Percentiles rank a stretch among this genome's conserved stretches.
Evolutionary conservation across 2,888 invertebrate genomes (phyloP).

Genomic region (Epirrhoe alternata): DNA sequence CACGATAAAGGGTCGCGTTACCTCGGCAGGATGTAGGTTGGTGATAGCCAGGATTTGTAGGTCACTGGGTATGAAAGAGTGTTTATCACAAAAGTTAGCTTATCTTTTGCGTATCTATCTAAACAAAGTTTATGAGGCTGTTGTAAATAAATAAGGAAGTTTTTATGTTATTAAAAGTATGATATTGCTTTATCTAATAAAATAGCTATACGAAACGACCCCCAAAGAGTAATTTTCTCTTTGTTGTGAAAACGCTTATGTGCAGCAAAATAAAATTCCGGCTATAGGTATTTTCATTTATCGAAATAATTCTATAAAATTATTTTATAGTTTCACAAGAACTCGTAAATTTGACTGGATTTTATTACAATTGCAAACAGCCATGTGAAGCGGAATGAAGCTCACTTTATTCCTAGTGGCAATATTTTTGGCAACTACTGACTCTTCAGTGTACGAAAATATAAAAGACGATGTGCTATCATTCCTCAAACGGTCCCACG

Average conservation of each 20-base stretch:
- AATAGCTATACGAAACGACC: background rate
- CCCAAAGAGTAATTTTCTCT: background rate
- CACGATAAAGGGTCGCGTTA: background rate
- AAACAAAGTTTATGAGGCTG: background rate
- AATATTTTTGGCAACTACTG: slow-evolving; percentile 36
- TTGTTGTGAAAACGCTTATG: background rate
- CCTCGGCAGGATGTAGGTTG: slow-evolving; percentile 1
- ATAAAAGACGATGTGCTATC: slow-evolving; percentile 42
- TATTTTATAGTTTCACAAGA: slow-evolving; percentile 33
- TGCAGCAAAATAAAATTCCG: background rate
- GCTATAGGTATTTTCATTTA: slow-evolving; percentile 9
- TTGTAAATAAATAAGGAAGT: slow-evolving; percentile 2
- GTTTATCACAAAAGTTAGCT: background rate
- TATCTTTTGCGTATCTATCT: slow-evolving; percentile 1
- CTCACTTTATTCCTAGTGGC: slow-evolving; percentile 31
- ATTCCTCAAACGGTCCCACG: slow-evolving; percentile 31
- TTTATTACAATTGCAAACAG: slow-evolving; percentile 27
- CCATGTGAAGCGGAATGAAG: slow-evolving; percentile 44
- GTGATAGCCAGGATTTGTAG: background rate
- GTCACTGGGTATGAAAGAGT: background rate
- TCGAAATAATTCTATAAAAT: slow-evolving; percentile 37
- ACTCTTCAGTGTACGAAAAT: slow-evolving; percentile 46
- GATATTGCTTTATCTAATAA: no score
- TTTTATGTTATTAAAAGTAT: no score
- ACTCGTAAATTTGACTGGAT: slow-evolving; percentile 32